A percentile compares a stretch with the other conserved stretches of the same genome.
phyloP scores from a whole-genome alignment of 2,888 invertebrate species.

The Bellardia pandia region DNA sequence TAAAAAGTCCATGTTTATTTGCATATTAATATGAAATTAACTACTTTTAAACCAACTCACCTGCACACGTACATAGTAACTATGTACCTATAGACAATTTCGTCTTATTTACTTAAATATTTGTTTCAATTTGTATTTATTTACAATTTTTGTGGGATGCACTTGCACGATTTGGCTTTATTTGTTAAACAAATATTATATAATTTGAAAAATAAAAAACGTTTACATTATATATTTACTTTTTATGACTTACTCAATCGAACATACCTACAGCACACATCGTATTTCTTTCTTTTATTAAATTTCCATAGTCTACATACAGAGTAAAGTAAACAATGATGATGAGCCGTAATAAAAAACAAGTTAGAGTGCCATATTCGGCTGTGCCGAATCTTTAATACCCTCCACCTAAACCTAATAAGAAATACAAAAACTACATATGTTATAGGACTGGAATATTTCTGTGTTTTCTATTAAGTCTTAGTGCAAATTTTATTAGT shows the following conservation, averaged over 20 bases:
- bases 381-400: too few species aligned
- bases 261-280: neutral
- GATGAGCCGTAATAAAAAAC: constrained; percentile 10
- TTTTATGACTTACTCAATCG: constrained; percentile 17
- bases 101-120: constrained; percentile 28
- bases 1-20: neutral
- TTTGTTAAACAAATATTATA: constrained; percentile 46
- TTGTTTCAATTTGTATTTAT: neutral
- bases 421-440: too few species aligned
- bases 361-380: neutral
- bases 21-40: neutral
- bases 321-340: constrained; percentile 34
- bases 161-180: constrained; percentile 49
- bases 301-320: constrained; percentile 32
- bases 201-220: constrained; percentile 9
- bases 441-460: too few species aligned
- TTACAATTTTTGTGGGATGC: constrained; percentile 44
- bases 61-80: too few species aligned
- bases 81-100: constrained; percentile 4
- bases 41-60: neutral
- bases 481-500: too few species aligned
- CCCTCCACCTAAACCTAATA: too few species aligned
- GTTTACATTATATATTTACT: constrained; percentile 28
- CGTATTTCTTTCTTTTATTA: constrained; percentile 18
- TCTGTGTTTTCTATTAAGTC: too few species aligned